Percentiles rank a stretch among this genome's conserved stretches.
Conservation (phyloP, 2,888 invertebrate genomes). For the Strigamia transsilvanica region DNA sequence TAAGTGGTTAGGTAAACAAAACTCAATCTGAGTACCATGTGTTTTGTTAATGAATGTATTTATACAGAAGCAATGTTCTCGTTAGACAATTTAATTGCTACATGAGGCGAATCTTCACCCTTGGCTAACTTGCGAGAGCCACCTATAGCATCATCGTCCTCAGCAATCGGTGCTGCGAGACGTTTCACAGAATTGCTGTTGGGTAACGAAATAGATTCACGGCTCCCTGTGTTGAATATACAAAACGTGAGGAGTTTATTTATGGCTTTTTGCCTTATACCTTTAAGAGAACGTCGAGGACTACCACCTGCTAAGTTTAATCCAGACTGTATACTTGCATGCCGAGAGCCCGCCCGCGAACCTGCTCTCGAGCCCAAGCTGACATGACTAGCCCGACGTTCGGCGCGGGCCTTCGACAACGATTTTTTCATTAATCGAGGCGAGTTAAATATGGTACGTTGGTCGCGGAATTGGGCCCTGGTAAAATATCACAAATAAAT, state of each 20-base stretch:
- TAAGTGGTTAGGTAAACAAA: constrained; percentile 3
- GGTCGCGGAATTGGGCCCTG: constrained; percentile 90
- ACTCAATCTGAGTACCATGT: background rate
- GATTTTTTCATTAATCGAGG: constrained; percentile 88
- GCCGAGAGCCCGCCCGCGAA: constrained; percentile 54
- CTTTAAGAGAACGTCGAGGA: constrained; percentile 54
- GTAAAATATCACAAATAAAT: constrained; percentile 44
- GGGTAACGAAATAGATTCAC: constrained; percentile 12
- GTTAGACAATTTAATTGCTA: background rate
- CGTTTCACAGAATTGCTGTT: constrained; percentile 19
- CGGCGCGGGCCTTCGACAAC: constrained; percentile 55
- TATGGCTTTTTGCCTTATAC: constrained; percentile 1
- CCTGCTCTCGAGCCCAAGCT: constrained; percentile 50
- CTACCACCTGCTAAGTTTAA: constrained; percentile 55
- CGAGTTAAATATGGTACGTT: constrained; percentile 91
- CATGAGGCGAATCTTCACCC: constrained; percentile 17
- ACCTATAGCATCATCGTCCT: constrained; percentile 7
- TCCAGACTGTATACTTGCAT: constrained; percentile 56
- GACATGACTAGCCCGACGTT: constrained; percentile 48
- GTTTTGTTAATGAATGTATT: background rate
- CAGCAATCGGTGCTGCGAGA: constrained; percentile 24
- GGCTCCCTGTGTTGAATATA: constrained; percentile 46
- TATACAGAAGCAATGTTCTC: constrained; percentile 29
- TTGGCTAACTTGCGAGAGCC: background rate
- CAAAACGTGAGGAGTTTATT: constrained; percentile 13